Conservation (phyloP, 2,888 invertebrate species). For the Sphecodes monilicornis region DNA sequence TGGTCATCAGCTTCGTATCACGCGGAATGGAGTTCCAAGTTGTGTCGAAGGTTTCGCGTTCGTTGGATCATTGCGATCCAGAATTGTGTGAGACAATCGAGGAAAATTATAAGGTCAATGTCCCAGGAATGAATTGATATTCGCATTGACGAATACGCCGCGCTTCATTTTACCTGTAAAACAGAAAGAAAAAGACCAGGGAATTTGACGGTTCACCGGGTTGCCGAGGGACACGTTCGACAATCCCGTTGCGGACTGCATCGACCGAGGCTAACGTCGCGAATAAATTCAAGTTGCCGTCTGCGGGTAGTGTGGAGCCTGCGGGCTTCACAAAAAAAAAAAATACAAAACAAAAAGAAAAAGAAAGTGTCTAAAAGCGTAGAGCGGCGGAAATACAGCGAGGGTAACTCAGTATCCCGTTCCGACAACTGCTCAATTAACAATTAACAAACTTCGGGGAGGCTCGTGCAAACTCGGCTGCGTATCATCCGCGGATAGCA, state of each 20-base stretch:
- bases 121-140: neutral
- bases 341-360: conserved; percentile 26
- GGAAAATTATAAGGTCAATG: neutral
- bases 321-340: neutral
- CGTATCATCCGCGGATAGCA: conserved; percentile 60
- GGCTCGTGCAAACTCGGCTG: conserved; percentile 67
- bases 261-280: neutral
- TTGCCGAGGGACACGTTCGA: neutral
- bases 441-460: conserved; percentile 77
- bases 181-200: neutral
- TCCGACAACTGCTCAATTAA: conserved; percentile 78
- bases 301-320: neutral
- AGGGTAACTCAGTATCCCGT: conserved; percentile 75
- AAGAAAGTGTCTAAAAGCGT: conserved; percentile 27
- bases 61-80: neutral
- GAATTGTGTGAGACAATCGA: neutral
- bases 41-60: too few relatives aligned
- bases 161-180: neutral
- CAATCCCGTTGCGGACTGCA: neutral
- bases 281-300: neutral
- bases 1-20: too few relatives aligned
- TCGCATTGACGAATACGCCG: neutral
- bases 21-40: too few relatives aligned
- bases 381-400: conserved; percentile 36
- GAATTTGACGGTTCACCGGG: neutral